Conservation (phyloP, 53 echinoderm and acorn worm species). For the Apostichopus leukothele region DNA sequence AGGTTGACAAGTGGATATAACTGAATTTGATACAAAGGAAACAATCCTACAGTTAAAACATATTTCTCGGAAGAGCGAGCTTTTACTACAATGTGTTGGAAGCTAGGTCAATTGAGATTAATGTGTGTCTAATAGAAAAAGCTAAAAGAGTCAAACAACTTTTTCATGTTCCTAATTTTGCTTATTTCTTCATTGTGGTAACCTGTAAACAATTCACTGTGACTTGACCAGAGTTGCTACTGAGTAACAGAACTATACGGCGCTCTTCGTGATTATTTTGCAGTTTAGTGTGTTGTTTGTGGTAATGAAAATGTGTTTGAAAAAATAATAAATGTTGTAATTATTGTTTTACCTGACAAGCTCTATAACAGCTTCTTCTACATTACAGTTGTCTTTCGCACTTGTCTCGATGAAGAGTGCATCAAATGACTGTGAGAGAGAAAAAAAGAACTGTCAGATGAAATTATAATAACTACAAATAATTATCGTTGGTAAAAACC, state of each 20-base stretch:
- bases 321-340: background rate
- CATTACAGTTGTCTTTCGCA: constrained; percentile 84
- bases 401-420: constrained; percentile 92
- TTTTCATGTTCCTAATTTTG: too few species aligned
- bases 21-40: background rate
- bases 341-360: constrained; percentile 61
- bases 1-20: background rate
- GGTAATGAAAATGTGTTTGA: background rate
- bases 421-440: constrained; percentile 76
- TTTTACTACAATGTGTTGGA: too few species aligned
- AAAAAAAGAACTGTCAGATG: background rate
- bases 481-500: background rate
- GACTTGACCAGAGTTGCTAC: too few species aligned
- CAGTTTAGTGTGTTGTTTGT: background rate
- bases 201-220: too few species aligned
- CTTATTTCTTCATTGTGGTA: too few species aligned
- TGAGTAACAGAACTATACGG: too few species aligned
- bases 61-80: too few species aligned
- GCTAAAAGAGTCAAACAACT: too few species aligned
- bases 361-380: constrained; percentile 68
- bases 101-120: too few species aligned
- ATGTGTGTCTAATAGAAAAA: too few species aligned
- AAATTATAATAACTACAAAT: background rate
- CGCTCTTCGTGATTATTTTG: background rate
- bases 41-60: background rate